phyloP scores from a whole-genome alignment of 2,113 vertebrate genomes.

The Syngnathoides biaculeatus region DNA sequence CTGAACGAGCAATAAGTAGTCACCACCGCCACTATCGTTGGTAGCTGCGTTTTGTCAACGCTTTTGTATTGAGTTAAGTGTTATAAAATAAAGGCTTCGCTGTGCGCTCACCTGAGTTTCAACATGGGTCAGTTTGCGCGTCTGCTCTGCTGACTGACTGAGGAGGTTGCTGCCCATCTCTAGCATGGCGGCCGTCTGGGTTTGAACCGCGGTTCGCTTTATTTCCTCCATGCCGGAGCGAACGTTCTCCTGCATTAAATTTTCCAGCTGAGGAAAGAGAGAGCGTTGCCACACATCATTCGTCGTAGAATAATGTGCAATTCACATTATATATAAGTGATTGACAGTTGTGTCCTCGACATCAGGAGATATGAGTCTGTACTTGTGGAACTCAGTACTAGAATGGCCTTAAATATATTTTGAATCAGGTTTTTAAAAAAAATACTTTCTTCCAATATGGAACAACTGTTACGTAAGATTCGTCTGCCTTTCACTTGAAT shows the following conservation, averaged over 20 bases:
- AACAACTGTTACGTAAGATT: too few species aligned
- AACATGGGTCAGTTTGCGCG: conserved; percentile 73
- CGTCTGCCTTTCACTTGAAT: too few species aligned
- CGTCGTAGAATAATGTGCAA: too few species aligned
- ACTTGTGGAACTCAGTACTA: too few species aligned
- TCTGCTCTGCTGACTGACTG: conserved; percentile 77
- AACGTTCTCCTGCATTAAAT: conserved; percentile 71
- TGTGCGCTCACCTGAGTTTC: conserved; percentile 72
- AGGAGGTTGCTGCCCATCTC: conserved; percentile 76
- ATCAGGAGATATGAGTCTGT: too few species aligned
- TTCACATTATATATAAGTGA: too few species aligned
- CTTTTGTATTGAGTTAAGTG: not conserved
- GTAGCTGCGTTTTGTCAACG: not conserved
- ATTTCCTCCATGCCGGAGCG: conserved; percentile 68
- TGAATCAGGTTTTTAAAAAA: too few species aligned
- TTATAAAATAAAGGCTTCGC: not conserved
- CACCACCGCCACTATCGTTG: too few species aligned
- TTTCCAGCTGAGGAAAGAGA: conserved; percentile 67
- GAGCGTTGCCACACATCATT: not conserved
- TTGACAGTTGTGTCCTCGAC: too few species aligned
- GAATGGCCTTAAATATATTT: too few species aligned
- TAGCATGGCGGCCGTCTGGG: conserved; percentile 71
- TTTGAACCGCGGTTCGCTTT: conserved; percentile 64
- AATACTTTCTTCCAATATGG: too few species aligned
- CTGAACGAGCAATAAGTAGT: conserved; percentile 11